Conservation (phyloP, 2,113 vertebrate genomes). For the Marmota monax region DNA sequence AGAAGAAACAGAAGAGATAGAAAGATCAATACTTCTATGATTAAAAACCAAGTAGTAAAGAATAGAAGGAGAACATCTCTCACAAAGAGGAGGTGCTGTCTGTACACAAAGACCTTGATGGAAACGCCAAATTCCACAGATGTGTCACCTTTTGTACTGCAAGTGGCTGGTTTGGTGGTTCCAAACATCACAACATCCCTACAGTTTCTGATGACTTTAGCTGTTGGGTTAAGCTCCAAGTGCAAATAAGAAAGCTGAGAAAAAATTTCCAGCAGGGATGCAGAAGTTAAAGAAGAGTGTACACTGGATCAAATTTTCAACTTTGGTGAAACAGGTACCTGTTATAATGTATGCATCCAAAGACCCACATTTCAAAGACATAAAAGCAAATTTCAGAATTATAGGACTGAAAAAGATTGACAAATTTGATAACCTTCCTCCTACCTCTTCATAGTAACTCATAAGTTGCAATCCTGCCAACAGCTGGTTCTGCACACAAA, state of each 20-base stretch:
- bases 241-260: not conserved
- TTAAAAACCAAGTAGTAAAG: not conserved
- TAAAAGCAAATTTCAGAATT: conserved; percentile 40
- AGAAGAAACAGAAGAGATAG: conserved; percentile 47
- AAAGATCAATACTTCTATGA: not conserved
- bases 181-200: not conserved
- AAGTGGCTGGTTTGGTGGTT: not conserved
- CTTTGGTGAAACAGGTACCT: not conserved
- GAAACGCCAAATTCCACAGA: not conserved
- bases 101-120: not conserved
- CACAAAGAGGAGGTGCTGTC: not conserved
- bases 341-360: not conserved
- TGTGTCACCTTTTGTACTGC: not conserved
- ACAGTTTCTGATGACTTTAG: conserved; percentile 5
- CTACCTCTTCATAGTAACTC: not conserved
- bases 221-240: not conserved
- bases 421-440: not conserved
- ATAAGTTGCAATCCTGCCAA: not conserved
- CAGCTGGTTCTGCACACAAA: not conserved
- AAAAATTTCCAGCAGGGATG: not conserved
- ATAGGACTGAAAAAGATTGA: not conserved
- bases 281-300: not conserved
- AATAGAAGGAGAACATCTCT: not conserved
- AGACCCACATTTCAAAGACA: not conserved
- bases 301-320: not conserved